Conservation (phyloP, 2,113 vertebrate genomes). For the Pterophyllum scalare region DNA sequence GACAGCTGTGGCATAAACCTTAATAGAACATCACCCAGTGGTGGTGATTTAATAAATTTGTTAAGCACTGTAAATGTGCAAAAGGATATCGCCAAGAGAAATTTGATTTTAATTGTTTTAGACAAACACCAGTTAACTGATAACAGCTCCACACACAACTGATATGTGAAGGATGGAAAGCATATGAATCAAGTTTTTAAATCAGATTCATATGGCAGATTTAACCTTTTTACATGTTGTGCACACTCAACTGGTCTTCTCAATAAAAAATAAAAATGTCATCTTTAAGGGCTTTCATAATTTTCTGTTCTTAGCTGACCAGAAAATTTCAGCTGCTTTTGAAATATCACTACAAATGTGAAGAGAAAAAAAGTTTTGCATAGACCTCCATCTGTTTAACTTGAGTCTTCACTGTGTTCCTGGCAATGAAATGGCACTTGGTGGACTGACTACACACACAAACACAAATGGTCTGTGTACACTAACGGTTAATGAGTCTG, state of each 20-base stretch:
- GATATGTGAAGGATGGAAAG: not conserved
- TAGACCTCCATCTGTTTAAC: no score
- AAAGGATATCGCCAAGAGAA: not conserved
- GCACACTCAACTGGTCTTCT: not conserved
- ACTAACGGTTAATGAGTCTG: not conserved
- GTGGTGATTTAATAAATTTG: not conserved
- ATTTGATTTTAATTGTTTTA: not conserved
- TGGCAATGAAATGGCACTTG: no score
- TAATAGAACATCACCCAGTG: not conserved
- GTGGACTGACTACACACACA: no score
- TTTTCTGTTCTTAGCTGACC: not conserved
- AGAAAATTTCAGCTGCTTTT: not conserved
- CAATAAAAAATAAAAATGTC: not conserved
- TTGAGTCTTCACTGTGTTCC: not conserved
- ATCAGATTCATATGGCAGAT: not conserved
- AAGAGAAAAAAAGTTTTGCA: no score
- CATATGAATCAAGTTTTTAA: not conserved
- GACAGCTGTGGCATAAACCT: not conserved
- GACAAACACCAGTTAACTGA: not conserved
- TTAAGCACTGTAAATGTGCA: not conserved
- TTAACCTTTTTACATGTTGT: not conserved
- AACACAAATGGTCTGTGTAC: not conserved
- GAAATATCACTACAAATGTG: not conserved
- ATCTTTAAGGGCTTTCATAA: not conserved
- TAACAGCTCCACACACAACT: not conserved